Base-by-base conservation (phyloP, 2,797 vertebrate genomes). In the Ceyx erithaca region DNA sequence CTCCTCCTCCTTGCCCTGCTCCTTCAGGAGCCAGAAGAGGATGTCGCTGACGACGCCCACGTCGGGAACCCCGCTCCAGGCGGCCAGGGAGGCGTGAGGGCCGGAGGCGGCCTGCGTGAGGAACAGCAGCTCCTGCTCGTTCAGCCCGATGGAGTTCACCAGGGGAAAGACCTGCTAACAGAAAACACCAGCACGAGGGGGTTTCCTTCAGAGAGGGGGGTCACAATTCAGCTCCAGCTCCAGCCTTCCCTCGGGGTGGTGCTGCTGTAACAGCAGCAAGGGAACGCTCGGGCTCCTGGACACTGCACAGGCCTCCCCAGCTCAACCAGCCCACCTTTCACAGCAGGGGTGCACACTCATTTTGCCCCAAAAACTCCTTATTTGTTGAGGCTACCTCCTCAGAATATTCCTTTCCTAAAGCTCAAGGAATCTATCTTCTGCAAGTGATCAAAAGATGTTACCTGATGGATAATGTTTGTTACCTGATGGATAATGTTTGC, bases 91-190 rank as follows among this genome's bases (percentile, higher is more conserved):
- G 4, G 98, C 96, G 4, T 99, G 98, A 54, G 99, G 99, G 14
- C 99, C 99, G 0, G 97, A 96, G 0, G 98, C 98, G 0, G 99
- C 97, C 97, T 99, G 99, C 4, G 98, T 98, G 72, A 99, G 98
- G 97, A 99, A 99, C 14, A 99, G 98, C 95, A 99, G 98, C 97
- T 99, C 99, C 97, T 99, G 99, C 67, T 99, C 99, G 2, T 99
- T 99, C 97, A 99, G 98, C 61, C 99, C 99, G 1, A 99, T 98
- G 70, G 99, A 99, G 94, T 98, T 98, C 94, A 99, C 98, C 33
- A 98, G 96, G 71, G 98, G 99, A 93, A 99, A 98, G 96, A 99
- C 98, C 99, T 99, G 99, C 99, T 99, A 99, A 99, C 98, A 97
- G 93, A 96, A 14, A 98, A 98, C 54, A 97, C n/a, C 82, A 58